phyloP scores from a whole-genome alignment of 2,113 vertebrate genomes.

The Triplophysa tibetana region DNA sequence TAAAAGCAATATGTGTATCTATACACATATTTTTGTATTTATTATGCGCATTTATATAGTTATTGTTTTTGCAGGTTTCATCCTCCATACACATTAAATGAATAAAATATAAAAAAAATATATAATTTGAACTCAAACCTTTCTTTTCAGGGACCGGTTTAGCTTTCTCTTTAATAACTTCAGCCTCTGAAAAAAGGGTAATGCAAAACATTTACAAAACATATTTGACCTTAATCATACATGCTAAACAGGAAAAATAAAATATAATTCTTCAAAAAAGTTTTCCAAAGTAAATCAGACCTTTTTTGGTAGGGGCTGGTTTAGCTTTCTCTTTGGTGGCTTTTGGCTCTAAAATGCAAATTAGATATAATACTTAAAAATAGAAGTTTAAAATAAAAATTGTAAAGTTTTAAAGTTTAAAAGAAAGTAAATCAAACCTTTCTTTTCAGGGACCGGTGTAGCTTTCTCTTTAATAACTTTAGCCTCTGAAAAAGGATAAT shows the following conservation, averaged over 20 bases:
- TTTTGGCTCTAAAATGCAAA: constrained; percentile 38
- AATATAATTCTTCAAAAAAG: neutral
- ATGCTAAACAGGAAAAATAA: too few species aligned
- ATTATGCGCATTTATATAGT: too few species aligned
- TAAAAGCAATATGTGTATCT: too few species aligned
- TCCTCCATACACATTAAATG: too few species aligned
- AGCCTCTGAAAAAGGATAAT: constrained; percentile 22
- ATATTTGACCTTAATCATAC: too few species aligned
- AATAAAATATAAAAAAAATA: neutral
- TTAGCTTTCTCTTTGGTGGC: constrained; percentile 8
- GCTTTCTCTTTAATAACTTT: constrained; percentile 57
- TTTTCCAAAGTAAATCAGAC: constrained; percentile 7
- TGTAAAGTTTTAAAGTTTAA: too few species aligned
- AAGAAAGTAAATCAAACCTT: neutral
- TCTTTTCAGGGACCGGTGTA: constrained; percentile 48
- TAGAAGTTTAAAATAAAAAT: neutral
- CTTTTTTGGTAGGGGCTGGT: constrained; percentile 12
- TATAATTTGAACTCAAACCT: neutral
- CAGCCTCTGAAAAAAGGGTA: constrained; percentile 24
- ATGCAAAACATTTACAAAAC: too few species aligned
- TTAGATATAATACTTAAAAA: neutral
- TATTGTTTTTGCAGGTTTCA: too few species aligned
- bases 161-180: constrained; percentile 56
- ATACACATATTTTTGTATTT: too few species aligned
- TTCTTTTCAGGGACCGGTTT: constrained; percentile 50